Percentiles rank a stretch among this genome's conserved stretches.
Evolutionary conservation across 2,797 vertebrate genomes (phyloP).

Genomic region (Siniperca obscura): DNA sequence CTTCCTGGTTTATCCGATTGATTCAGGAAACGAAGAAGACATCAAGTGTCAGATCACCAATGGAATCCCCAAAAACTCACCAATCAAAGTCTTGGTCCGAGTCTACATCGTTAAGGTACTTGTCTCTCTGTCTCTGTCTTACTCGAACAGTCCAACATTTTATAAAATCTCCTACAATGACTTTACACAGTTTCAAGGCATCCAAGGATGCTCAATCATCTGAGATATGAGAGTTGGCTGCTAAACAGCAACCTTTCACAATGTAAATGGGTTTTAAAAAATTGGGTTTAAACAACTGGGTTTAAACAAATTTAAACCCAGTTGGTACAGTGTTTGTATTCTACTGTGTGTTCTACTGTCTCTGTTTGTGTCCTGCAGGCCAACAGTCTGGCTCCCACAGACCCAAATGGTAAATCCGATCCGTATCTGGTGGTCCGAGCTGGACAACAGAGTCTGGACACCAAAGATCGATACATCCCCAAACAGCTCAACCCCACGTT

Average conservation of each 20-base stretch:
- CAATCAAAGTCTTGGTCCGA: slow-evolving; percentile 91
- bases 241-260: not conserved
- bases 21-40: slow-evolving; percentile 77
- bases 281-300: no score
- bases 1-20: slow-evolving; percentile 91
- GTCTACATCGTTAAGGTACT: slow-evolving; percentile 93
- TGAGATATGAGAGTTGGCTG: not conserved
- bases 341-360: not conserved
- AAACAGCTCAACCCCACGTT: slow-evolving; percentile 96
- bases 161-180: not conserved
- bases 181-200: not conserved
- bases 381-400: slow-evolving; percentile 90
- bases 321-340: not conserved
- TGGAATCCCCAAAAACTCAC: slow-evolving; percentile 90
- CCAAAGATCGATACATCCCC: slow-evolving; percentile 92
- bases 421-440: slow-evolving; percentile 91
- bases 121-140: not conserved
- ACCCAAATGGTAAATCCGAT: slow-evolving; percentile 94
- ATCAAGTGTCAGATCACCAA: slow-evolving; percentile 82
- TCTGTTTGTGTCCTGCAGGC: slow-evolving; percentile 81
- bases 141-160: not conserved
- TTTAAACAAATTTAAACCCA: not conserved
- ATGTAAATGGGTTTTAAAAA: not conserved
- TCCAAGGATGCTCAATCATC: not conserved
- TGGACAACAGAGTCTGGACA: slow-evolving; percentile 86